Evolutionary conservation across 2,113 vertebrate species (phyloP).

Genomic region (Sorex fumeus): DNA sequence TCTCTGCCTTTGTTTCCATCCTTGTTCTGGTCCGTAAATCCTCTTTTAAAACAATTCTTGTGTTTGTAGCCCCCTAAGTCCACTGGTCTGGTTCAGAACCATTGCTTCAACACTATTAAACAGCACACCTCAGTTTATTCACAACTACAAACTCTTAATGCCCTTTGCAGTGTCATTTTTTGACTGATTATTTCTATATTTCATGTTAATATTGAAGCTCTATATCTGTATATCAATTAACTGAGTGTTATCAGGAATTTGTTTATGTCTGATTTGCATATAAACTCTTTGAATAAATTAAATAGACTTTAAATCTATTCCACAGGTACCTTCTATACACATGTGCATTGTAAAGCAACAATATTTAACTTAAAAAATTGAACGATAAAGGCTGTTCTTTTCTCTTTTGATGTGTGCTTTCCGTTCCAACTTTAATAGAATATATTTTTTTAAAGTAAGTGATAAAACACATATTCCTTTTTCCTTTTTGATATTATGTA

Average conservation of each 20-base stretch:
- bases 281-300: not conserved
- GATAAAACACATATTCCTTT: not conserved
- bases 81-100: not conserved
- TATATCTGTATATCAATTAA: conserved; percentile 23
- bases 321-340: not conserved
- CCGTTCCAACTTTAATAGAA: not conserved
- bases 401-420: not conserved
- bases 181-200: not conserved
- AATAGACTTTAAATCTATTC: conserved; percentile 36
- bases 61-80: not conserved
- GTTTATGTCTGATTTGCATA: not conserved
- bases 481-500: not conserved
- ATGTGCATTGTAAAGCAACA: not conserved
- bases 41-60: not conserved
- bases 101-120: not conserved
- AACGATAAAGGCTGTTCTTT: not conserved
- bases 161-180: not conserved
- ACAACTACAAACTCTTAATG: not conserved
- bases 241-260: not conserved
- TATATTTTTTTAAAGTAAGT: not conserved
- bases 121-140: not conserved
- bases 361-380: not conserved
- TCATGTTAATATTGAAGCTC: not conserved
- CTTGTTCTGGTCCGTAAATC: not conserved
- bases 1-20: not conserved